phyloP scores from a whole-genome alignment of 2,113 vertebrate species.

The Pteropus alecto region DNA sequence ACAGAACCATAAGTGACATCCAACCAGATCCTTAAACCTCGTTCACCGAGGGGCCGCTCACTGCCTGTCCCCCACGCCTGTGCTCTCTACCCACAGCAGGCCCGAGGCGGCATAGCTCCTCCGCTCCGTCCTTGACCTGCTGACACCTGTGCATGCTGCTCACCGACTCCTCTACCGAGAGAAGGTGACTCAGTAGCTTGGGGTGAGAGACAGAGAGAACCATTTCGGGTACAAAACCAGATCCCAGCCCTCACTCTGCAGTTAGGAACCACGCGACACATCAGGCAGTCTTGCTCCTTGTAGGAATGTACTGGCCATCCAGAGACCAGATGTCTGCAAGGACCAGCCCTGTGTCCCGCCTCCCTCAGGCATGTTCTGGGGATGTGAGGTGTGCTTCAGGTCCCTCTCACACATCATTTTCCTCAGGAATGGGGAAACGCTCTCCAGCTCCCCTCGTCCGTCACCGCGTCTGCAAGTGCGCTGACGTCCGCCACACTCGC shows the following conservation, averaged over 20 bases:
- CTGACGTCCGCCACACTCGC: neutral
- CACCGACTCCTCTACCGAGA: neutral
- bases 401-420: too few species aligned
- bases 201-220: neutral
- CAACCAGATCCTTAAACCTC: too few species aligned
- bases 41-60: neutral
- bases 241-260: neutral
- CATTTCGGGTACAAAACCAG: too few species aligned
- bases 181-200: neutral
- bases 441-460: neutral
- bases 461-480: accelerated
- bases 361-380: neutral
- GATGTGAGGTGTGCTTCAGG: accelerated
- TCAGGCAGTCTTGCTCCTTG: neutral
- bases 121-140: neutral
- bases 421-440: neutral
- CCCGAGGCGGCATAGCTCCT: neutral
- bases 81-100: neutral
- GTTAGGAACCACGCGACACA: neutral
- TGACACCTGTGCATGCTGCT: neutral
- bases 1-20: neutral
- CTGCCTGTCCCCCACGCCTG: neutral
- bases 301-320: neutral
- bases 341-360: accelerated
- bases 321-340: neutral